Evolutionary conservation across 64 coral and sea anemone species (phyloP).

Genomic region (Exaiptasia diaphana): DNA sequence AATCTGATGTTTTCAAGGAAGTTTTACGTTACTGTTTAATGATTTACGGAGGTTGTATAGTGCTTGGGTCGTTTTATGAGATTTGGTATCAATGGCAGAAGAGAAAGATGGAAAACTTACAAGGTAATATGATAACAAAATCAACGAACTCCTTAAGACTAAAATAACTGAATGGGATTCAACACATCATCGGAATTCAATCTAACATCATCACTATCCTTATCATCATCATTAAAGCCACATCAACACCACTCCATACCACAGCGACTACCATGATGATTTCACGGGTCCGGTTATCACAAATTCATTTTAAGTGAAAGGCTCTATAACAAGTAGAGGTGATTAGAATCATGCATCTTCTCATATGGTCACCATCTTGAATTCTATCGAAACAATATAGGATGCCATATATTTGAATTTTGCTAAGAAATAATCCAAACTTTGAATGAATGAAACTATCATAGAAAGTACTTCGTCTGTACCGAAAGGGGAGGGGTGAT

Average conservation of each 20-base stretch:
- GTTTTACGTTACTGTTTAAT: not conserved
- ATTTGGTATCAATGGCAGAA: not conserved
- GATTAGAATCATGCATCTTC: no score
- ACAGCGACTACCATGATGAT: not conserved
- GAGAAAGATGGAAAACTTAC: not conserved
- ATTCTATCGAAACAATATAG: no score
- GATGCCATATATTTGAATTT: no score
- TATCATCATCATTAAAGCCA: no score
- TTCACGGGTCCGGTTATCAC: not conserved
- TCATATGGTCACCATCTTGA: no score
- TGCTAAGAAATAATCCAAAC: no score
- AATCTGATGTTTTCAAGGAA: not conserved
- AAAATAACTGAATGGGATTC: not conserved
- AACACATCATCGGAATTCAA: not conserved
- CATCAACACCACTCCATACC: no score
- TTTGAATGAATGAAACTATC: no score
- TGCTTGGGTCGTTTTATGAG: slow-evolving; percentile 7
- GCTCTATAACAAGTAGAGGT: no score
- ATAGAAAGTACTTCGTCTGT: no score
- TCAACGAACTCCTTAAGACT: not conserved
- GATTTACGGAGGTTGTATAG: not conserved
- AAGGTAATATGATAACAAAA: not conserved
- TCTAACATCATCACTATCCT: no score
- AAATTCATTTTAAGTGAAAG: not conserved
- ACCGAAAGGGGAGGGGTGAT: no score